These are phyloP conservation scores for Malacoraja senta DNA, from an alignment of 2,797 vertebrate species.

Conservation along the genomic window DNA sequence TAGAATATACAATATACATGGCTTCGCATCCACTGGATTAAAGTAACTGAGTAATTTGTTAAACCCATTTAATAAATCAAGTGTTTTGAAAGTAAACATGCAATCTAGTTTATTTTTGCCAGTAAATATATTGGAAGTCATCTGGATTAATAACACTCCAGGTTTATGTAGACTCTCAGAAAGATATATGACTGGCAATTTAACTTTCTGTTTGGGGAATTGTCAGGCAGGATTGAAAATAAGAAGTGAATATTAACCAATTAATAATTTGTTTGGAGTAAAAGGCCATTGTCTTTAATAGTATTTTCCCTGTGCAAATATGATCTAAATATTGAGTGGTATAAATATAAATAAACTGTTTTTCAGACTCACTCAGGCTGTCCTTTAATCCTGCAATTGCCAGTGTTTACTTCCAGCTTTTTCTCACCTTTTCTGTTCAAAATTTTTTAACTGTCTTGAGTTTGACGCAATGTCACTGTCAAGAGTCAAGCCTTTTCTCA, in stretches of 20 bases:
- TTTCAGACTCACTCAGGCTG: not conserved
- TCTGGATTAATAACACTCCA: conserved; percentile 30
- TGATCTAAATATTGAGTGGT: not conserved
- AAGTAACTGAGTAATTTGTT: conserved; percentile 18
- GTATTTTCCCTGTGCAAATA: not conserved
- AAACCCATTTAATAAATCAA: conserved; percentile 5
- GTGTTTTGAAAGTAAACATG: not conserved
- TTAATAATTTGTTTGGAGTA: not conserved
- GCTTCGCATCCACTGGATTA: not conserved
- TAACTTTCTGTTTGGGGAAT: conserved; percentile 20
- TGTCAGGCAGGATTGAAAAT: conserved; percentile 25
- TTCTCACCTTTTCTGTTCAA: not conserved
- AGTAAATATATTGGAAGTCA: conserved; percentile 21
- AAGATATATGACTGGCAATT: conserved; percentile 32
- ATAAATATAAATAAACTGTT: not conserved
- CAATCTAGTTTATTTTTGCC: conserved; percentile 11
- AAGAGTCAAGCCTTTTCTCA: not conserved
- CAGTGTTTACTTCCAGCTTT: not conserved
- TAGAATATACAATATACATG: not conserved
- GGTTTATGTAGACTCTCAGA: conserved; percentile 9
- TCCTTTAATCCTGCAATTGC: not conserved
- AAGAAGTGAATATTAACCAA: not conserved
- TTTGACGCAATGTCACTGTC: not conserved
- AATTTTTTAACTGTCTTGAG: not conserved
- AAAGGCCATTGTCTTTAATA: not conserved